Evolutionary conservation across 2,797 vertebrate species (phyloP), one percentile per base, ranked within the genome.

Genomic region (Sebastolobus altivelis): DNA sequence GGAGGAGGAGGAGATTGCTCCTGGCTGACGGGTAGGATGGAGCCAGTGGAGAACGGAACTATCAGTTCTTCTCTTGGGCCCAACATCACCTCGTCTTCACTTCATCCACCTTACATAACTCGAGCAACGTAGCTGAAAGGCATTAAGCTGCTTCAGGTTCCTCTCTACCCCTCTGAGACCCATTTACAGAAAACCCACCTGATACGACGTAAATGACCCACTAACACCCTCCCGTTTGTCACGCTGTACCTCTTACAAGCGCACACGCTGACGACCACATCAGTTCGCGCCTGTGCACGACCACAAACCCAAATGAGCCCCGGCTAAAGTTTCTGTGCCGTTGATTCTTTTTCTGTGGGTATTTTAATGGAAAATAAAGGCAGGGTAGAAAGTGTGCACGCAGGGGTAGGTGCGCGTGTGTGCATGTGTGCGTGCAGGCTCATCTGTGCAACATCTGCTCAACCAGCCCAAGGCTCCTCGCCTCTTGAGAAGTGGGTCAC

Each of bases 401-500:
- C 43, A 80, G 70, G 4, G 68, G 52, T 81, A 81, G 76, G 77
- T 59, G 78, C 43, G 54, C 46, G 22, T n/a, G 43, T 72, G 55
- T 58, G 66, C 56, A 46, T 22, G 35, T 71, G 49, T 68, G 77
- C 49, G 22, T 65, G 83, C 77, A 76, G 81, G 76, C 90, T 94
- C 92, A 93, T 94, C 90, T 94, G 93, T 86, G 90, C 80, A 94
- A 94, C 94, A 95, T 95, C 94, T 95, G 94, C 90, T 94, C 89
- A 71, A 88, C 89, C 88, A 85, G 90, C 94, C 92, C 89, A 90
- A 90, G 94, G 93, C 93, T 93, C 79, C 90, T 88, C 40, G 88
- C 90, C 89, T 93, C 90, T 91, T 89, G 88, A 93, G 94, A 95
- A 95, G 89, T 94, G 93, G 93, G 94, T 94, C 94, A 94, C 94